These are phyloP conservation scores for Megalops atlanticus DNA, from an alignment of 2,113 vertebrate genomes.

Conservation along the genomic window DNA sequence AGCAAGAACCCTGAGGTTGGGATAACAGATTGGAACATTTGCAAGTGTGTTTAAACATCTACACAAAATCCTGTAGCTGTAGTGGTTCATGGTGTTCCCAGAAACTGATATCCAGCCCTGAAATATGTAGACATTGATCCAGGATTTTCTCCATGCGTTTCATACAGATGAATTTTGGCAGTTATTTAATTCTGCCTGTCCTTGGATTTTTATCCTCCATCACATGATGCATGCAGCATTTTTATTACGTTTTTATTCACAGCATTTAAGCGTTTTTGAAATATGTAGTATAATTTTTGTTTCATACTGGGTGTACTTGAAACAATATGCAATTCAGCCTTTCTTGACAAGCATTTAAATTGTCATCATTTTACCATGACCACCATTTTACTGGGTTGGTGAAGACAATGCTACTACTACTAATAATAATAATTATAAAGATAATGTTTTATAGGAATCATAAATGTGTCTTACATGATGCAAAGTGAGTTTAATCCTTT, in stretches of 20 bases:
- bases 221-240: constrained; percentile 23
- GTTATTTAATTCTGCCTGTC: constrained; percentile 21
- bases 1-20: background rate
- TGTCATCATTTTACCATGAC: too few relatives aligned
- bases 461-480: too few relatives aligned
- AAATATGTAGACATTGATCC: constrained; percentile 42
- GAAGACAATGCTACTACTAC: too few relatives aligned
- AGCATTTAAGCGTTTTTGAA: background rate
- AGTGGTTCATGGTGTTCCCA: background rate
- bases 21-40: background rate
- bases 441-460: too few relatives aligned
- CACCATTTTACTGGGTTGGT: too few relatives aligned
- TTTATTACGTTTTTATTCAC: constrained; percentile 3
- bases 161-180: constrained; percentile 16
- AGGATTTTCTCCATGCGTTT: constrained; percentile 30
- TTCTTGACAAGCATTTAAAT: too few relatives aligned
- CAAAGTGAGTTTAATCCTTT: too few relatives aligned
- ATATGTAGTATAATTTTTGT: background rate
- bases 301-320: too few relatives aligned
- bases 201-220: constrained; percentile 4
- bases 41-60: background rate
- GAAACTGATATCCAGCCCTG: background rate
- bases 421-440: too few relatives aligned
- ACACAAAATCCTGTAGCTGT: background rate
- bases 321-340: too few relatives aligned